Conservation (phyloP, 2,797 vertebrate genomes). For the Sciaenops ocellatus region DNA sequence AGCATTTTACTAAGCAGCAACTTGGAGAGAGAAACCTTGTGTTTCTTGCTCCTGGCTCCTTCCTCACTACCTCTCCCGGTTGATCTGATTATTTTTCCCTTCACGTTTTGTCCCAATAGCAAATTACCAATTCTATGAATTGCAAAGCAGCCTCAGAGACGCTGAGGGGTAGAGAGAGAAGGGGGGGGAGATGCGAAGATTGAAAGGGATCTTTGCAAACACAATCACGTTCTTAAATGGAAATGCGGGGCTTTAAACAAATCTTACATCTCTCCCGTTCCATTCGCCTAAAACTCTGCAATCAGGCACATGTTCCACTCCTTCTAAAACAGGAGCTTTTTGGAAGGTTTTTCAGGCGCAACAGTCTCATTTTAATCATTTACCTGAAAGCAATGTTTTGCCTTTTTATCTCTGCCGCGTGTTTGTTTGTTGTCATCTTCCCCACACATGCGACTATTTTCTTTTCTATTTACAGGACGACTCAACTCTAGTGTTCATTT, state of each 20-base stretch:
- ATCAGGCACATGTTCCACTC: slow-evolving; percentile 87
- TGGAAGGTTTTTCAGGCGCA: slow-evolving; percentile 78
- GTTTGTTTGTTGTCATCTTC: slow-evolving; percentile 82
- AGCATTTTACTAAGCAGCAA: slow-evolving; percentile 81
- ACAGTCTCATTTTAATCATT: slow-evolving; percentile 86
- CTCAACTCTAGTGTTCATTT: slow-evolving; percentile 69
- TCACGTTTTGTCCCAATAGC: slow-evolving; percentile 95
- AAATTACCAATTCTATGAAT: slow-evolving; percentile 97
- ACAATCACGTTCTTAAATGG: slow-evolving; percentile 95
- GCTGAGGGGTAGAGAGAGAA: slow-evolving; percentile 86
- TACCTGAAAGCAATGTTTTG: slow-evolving; percentile 83
- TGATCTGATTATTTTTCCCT: slow-evolving; percentile 95
- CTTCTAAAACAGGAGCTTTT: slow-evolving; percentile 84
- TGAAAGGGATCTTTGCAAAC: slow-evolving; percentile 93
- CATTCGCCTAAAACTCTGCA: slow-evolving; percentile 91
- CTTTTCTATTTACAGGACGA: slow-evolving; percentile 79
- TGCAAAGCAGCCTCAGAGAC: slow-evolving; percentile 93
- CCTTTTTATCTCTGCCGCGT: slow-evolving; percentile 73
- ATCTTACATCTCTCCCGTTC: slow-evolving; percentile 92
- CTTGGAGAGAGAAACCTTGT: slow-evolving; percentile 80
- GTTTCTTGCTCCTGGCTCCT: slow-evolving; percentile 82
- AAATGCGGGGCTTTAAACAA: slow-evolving; percentile 93
- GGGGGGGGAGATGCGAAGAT: slow-evolving; percentile 85
- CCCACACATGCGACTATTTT: slow-evolving; percentile 60
- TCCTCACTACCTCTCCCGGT: slow-evolving; percentile 85